These are phyloP conservation scores for Halcyon badia DNA, from an alignment of 2,797 vertebrate genomes.

Conservation along the genomic window DNA sequence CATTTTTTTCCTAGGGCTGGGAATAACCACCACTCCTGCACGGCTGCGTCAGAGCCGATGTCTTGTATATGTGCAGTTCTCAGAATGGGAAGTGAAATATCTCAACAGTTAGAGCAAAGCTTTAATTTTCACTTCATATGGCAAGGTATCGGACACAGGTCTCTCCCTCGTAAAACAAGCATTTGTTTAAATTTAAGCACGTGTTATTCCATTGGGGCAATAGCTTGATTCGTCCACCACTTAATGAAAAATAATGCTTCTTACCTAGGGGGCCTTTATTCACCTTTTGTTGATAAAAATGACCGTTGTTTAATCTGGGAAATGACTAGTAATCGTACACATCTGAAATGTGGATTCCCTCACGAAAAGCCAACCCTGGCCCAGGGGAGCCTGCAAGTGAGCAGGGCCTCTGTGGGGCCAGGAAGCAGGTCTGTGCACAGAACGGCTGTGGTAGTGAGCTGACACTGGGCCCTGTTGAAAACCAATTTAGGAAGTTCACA, in stretches of 20 bases:
- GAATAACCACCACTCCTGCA: constrained; percentile 20
- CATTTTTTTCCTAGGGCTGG: constrained; percentile 16
- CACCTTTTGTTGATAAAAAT: constrained; percentile 5
- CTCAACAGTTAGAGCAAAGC: neutral
- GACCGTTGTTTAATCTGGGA: neutral
- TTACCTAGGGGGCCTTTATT: neutral
- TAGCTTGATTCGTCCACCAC: neutral
- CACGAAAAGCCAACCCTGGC: neutral
- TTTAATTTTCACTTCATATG: neutral
- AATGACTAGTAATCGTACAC: neutral
- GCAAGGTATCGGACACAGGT: neutral
- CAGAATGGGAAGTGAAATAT: constrained; percentile 6
- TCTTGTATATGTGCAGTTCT: constrained; percentile 23
- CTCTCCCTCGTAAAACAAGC: neutral
- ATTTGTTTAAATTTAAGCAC: neutral
- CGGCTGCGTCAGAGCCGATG: neutral
- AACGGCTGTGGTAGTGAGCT: neutral
- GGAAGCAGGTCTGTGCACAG: rapidly evolving
- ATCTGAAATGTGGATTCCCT: neutral
- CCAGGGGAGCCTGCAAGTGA: rapidly evolving
- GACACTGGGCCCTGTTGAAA: neutral
- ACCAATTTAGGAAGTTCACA: neutral
- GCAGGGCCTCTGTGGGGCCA: rapidly evolving
- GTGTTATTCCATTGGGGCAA: neutral
- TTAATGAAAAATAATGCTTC: constrained; percentile 25